Conservation (phyloP, 2,888 invertebrate species). For the Caenorhabditis sp. region DNA sequence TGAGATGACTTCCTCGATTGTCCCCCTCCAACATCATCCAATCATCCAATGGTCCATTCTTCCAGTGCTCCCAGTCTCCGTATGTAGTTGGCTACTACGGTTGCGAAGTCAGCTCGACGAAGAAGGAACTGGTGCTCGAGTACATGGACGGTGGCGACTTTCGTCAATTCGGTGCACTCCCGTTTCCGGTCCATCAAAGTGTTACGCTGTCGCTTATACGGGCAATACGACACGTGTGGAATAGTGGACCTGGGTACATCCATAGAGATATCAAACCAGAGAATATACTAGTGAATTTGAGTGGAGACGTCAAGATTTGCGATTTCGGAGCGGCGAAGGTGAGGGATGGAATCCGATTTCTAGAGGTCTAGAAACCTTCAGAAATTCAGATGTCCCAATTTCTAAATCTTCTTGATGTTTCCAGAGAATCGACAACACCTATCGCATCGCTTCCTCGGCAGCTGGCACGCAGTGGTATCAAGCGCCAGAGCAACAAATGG, state of each 20-base stretch:
- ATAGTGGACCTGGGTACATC: constrained; percentile 61
- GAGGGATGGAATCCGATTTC: no score
- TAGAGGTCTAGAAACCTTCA: not conserved
- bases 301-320: constrained; percentile 61
- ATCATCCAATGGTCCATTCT: not conserved
- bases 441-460: constrained; percentile 28
- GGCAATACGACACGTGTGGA: constrained; percentile 55
- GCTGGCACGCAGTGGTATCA: constrained; percentile 54
- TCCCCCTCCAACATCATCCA: no score
- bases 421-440: constrained; percentile 59
- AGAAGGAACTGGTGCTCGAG: constrained; percentile 54
- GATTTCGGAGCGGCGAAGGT: constrained; percentile 65
- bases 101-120: constrained; percentile 49
- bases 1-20: not conserved
- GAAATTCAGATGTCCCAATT: not conserved
- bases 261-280: constrained; percentile 68
- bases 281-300: constrained; percentile 55
- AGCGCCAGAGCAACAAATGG: constrained; percentile 55
- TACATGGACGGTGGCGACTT: constrained; percentile 60
- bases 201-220: constrained; percentile 55
- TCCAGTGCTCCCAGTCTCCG: constrained; percentile 60
- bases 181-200: constrained; percentile 49
- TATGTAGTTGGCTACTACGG: constrained; percentile 55
- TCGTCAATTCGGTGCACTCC: constrained; percentile 52
- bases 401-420: not conserved